These are phyloP conservation scores for Tachyglossus aculeatus DNA, from an alignment of 2,797 vertebrate species.

Conservation along the genomic window DNA sequence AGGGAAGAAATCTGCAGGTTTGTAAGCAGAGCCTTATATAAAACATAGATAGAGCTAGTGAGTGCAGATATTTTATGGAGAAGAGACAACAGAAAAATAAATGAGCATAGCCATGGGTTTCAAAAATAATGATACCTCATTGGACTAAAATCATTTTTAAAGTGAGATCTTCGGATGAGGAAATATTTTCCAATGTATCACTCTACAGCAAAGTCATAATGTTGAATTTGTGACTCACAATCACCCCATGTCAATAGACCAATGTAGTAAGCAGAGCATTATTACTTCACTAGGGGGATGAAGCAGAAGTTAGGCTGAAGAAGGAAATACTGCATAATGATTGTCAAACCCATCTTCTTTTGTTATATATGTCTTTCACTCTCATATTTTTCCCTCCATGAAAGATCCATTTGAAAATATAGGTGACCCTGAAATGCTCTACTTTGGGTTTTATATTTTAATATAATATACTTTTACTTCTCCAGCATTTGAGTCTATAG, in stretches of 20 bases:
- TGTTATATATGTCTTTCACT: slow-evolving; percentile 1
- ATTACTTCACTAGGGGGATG: slow-evolving; percentile 57
- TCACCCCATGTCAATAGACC: slow-evolving; percentile 54
- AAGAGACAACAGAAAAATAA: slow-evolving; percentile 26
- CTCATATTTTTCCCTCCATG: neutral
- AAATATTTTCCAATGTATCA: slow-evolving; percentile 57
- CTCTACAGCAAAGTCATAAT: slow-evolving; percentile 51
- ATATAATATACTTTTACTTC: no score
- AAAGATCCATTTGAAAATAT: slow-evolving; percentile 2
- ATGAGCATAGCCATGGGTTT: slow-evolving; percentile 11
- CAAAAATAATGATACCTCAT: slow-evolving; percentile 34
- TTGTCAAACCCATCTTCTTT: neutral
- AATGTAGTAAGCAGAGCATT: slow-evolving; percentile 22
- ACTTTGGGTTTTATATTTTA: neutral
- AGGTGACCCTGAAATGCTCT: neutral
- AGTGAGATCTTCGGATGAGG: slow-evolving; percentile 37
- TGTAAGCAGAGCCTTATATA: neutral
- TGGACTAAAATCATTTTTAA: slow-evolving; percentile 29
- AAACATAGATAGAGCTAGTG: neutral
- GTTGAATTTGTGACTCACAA: slow-evolving; percentile 67
- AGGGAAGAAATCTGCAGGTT: slow-evolving; percentile 7
- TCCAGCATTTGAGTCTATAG: no score
- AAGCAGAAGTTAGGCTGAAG: slow-evolving; percentile 31
- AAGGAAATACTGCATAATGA: neutral
- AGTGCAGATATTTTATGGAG: slow-evolving; percentile 2